These are phyloP conservation scores for Rhodophaea formosa DNA, from an alignment of 2,888 invertebrate species.

Conservation along the genomic window DNA sequence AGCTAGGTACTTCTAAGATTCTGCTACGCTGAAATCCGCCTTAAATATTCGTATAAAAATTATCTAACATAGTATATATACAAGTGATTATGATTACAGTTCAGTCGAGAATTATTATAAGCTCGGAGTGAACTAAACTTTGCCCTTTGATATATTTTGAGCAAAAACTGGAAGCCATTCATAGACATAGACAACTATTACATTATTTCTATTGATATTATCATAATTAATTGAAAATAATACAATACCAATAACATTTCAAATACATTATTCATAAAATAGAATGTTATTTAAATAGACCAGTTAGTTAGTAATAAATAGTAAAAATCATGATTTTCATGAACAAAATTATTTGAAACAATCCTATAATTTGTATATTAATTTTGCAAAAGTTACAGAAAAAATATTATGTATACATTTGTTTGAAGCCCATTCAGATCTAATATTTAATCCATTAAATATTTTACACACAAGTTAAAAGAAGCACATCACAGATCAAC, in stretches of 20 bases:
- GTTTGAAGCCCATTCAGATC: constrained; percentile 48
- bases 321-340: constrained; percentile 35
- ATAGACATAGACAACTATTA: constrained; percentile 23
- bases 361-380: background rate
- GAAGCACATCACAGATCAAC: background rate
- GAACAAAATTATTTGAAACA: constrained; percentile 18
- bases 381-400: background rate
- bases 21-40: constrained; percentile 27
- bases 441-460: constrained; percentile 30
- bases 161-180: constrained; percentile 60
- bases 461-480: background rate
- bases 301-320: constrained; percentile 46
- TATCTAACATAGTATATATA: constrained; percentile 51
- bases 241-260: constrained; percentile 3
- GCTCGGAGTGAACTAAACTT: constrained; percentile 32
- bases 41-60: constrained; percentile 53
- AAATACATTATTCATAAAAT: constrained; percentile 11
- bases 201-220: constrained; percentile 2
- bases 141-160: constrained; percentile 42
- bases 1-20: constrained; percentile 52
- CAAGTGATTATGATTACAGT: constrained; percentile 36
- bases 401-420: constrained; percentile 5
- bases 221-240: constrained; percentile 3
- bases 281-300: constrained; percentile 11
- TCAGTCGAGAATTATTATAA: constrained; percentile 37